Conservation (phyloP, 2,888 invertebrate genomes). For the Leptinotarsa tumamoca region DNA sequence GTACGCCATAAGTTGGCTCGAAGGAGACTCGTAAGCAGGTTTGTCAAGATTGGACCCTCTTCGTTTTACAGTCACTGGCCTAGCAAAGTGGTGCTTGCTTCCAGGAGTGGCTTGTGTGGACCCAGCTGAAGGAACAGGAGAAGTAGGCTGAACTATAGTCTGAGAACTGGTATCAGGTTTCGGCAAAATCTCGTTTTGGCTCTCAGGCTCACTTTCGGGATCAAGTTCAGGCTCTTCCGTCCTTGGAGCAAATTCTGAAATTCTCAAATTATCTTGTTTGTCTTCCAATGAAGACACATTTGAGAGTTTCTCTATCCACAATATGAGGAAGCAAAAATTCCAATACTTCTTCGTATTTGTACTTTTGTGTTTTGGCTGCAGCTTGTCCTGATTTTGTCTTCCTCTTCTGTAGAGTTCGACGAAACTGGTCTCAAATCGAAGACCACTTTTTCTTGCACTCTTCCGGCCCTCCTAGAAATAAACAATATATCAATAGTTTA, state of each 20-base stretch:
- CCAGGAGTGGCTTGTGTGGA: background rate
- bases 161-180: no score
- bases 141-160: no score
- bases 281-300: background rate
- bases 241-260: background rate
- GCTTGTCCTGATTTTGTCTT: background rate
- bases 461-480: conserved; percentile 3
- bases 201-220: no score
- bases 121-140: background rate
- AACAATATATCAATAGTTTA: background rate
- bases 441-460: conserved; percentile 28
- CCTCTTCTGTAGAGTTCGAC: conserved; percentile 24
- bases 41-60: background rate
- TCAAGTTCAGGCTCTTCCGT: no score
- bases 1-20: background rate
- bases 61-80: background rate
- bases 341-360: background rate
- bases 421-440: conserved; percentile 36
- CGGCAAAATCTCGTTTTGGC: no score
- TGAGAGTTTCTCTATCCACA: background rate
- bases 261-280: background rate
- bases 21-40: background rate
- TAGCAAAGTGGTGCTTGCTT: background rate
- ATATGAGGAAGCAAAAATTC: background rate
- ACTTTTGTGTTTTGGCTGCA: background rate